phyloP scores from a whole-genome alignment of 1,140 invertebrate species.

The Patella vulgata region DNA sequence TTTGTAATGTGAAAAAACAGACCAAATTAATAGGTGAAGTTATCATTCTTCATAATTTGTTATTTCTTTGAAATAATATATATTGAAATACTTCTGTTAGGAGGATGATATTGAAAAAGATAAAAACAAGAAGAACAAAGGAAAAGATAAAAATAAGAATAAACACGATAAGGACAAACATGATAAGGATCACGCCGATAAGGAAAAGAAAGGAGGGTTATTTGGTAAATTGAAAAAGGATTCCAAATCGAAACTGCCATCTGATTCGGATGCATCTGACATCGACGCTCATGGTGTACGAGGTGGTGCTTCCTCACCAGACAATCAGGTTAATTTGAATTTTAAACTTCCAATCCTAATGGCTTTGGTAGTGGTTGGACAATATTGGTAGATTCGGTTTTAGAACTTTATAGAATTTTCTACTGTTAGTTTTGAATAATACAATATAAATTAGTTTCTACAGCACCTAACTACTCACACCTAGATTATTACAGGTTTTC shows the following conservation, averaged over 20 bases:
- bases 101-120: background rate
- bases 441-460: too few relatives aligned
- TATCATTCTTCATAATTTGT: background rate
- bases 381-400: background rate
- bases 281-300: background rate
- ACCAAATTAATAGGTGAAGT: too few relatives aligned
- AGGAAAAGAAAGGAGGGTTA: slow-evolving; percentile 5
- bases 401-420: background rate
- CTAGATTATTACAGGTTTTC: too few relatives aligned
- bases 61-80: slow-evolving; percentile 2
- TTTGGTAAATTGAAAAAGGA: slow-evolving; percentile 9
- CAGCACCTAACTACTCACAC: too few relatives aligned
- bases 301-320: background rate
- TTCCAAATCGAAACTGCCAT: background rate
- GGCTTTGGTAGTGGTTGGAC: background rate
- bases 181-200: slow-evolving; percentile 5
- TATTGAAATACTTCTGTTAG: too few relatives aligned
- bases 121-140: slow-evolving; percentile 7
- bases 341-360: background rate
- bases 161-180: slow-evolving; percentile 5
- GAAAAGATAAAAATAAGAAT: slow-evolving; percentile 6
- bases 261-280: background rate
- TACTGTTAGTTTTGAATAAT: too few relatives aligned
- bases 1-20: too few relatives aligned
- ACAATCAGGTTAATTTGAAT: slow-evolving; percentile 1